A percentile compares a stretch with the other conserved stretches of the same genome.
These are phyloP conservation scores for Carcina quercana DNA, from an alignment of 2,888 invertebrate genomes.

Conservation along the genomic window DNA sequence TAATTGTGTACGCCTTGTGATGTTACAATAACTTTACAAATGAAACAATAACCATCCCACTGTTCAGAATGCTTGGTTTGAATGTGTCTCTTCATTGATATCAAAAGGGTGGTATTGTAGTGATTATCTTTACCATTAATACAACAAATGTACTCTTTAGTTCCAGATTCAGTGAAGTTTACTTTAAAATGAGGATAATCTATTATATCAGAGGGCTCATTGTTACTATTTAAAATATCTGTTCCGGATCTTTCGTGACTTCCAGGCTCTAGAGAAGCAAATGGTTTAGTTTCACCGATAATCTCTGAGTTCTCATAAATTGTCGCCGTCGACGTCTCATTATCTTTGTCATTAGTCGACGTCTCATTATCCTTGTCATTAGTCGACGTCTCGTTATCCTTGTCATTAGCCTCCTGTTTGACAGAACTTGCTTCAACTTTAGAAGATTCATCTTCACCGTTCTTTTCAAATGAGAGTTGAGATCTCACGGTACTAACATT, in stretches of 20 bases:
- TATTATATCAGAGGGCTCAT: constrained; percentile 26
- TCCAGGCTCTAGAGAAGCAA: no score
- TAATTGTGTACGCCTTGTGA: constrained; percentile 46
- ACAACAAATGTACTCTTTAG: constrained; percentile 57
- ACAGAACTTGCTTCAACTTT: no score
- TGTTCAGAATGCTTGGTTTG: constrained; percentile 50
- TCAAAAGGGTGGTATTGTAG: constrained; percentile 51
- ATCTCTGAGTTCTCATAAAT: no score
- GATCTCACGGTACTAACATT: no score
- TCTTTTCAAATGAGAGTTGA: constrained; percentile 52
- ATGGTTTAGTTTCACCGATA: no score
- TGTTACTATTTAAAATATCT: constrained; percentile 10
- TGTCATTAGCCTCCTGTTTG: no score
- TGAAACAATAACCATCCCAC: constrained; percentile 74
- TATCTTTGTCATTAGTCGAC: no score
- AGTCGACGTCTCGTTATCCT: no score
- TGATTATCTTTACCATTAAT: constrained; percentile 48
- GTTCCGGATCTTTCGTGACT: no score
- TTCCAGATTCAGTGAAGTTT: constrained; percentile 32
- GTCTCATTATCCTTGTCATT: no score
- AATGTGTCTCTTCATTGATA: constrained; percentile 62
- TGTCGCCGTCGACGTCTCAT: no score
- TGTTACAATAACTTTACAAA: constrained; percentile 63
- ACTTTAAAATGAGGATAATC: constrained; percentile 53
- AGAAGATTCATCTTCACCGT: constrained; percentile 25